Base-by-base conservation (phyloP, 1,140 invertebrate genomes). In the Sycophaga agraensis region DNA sequence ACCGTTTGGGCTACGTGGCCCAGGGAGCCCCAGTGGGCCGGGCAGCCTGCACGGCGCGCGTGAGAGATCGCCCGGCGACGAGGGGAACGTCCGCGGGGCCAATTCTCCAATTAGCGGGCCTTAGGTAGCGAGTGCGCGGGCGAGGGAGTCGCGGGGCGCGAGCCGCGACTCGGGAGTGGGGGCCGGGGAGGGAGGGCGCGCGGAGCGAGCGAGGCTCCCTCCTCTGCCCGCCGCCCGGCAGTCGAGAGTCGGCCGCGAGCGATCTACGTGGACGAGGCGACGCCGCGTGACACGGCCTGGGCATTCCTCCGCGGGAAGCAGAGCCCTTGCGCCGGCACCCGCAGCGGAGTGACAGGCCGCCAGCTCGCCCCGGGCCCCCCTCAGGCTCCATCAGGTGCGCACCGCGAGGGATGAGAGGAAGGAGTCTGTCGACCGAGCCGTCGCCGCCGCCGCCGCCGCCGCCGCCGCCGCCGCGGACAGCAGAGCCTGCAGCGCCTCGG, bases 361-460 rank as follows among this genome's bases (percentile, higher is more conserved):
- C 2, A 45, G 28, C 24, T 51, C 48, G 56, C 83, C 84, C 28
- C 76, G 84, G 58, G 81, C 86, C 53, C 85, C 84, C 68, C 75
- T 87, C 45, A 81, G 85, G 66, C 79, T 86, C 60, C 84, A 85
- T 68, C 82, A 84, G 58, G 77, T 84, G 55, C 76, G 82, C 26
- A 73, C 79, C 59, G 48, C 77, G 56, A 82, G 82, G 78, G 83
- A 84, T 83, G 82, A 84, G 55, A 83, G 83, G 65, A 84, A 83
- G 73, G 66, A 61, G 34, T 22, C 61, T 37, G 16, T n/a, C 9
- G 17, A 24, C 16, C 24, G 8, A 24, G 5, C 40, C 5, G 37
- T 46, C 16, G 40, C 48, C 12, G 34, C 19, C 53, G 28, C 21
- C 2, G 6, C 46, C 17, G 26, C 16, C 31, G 7, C 40, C 5